Evolutionary conservation across 2,888 invertebrate species (phyloP).

Genomic region (Drosophila mettleri): DNA sequence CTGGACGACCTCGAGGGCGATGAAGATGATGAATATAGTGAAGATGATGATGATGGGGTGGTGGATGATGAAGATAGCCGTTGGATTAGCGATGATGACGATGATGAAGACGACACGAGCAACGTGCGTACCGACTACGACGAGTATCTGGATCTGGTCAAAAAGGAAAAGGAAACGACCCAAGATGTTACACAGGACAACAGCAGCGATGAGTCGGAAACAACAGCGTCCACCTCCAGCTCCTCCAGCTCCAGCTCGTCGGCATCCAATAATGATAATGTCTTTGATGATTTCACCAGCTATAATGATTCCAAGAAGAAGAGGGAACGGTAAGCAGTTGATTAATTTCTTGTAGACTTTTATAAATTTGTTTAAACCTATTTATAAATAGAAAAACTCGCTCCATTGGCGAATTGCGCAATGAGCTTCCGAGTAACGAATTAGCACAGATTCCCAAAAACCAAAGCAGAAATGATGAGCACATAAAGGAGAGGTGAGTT

Average conservation of each 20-base stretch:
- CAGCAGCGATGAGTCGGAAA: slow-evolving; percentile 16
- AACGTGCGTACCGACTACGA: slow-evolving; percentile 37
- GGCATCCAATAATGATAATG: slow-evolving; percentile 71
- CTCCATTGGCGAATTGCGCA: slow-evolving; percentile 77
- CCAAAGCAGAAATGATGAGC: slow-evolving; percentile 28
- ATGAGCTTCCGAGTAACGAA: slow-evolving; percentile 83
- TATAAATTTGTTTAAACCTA: too few relatives aligned
- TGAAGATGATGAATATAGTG: slow-evolving; percentile 26
- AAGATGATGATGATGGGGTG: slow-evolving; percentile 35
- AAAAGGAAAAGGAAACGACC: slow-evolving; percentile 25
- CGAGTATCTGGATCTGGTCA: slow-evolving; percentile 64
- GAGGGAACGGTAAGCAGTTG: slow-evolving; percentile 61
- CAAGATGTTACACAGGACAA: background rate
- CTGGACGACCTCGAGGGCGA: slow-evolving; percentile 52
- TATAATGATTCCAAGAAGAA: slow-evolving; percentile 72
- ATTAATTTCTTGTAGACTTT: background rate
- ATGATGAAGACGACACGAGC: slow-evolving; percentile 5
- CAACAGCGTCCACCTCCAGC: slow-evolving; percentile 10
- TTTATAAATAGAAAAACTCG: slow-evolving; percentile 78
- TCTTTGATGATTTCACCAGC: slow-evolving; percentile 79
- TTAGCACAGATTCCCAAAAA: slow-evolving; percentile 43
- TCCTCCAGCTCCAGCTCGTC: slow-evolving; percentile 18
- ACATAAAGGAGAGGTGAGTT: slow-evolving; percentile 38
- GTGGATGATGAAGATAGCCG: slow-evolving; percentile 36
- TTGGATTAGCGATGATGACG: slow-evolving; percentile 36